Percentiles rank a stretch among this genome's conserved stretches.
These are phyloP conservation scores for Drosophila fulvimacula DNA, from an alignment of 2,888 invertebrate genomes.

Conservation along the genomic window DNA sequence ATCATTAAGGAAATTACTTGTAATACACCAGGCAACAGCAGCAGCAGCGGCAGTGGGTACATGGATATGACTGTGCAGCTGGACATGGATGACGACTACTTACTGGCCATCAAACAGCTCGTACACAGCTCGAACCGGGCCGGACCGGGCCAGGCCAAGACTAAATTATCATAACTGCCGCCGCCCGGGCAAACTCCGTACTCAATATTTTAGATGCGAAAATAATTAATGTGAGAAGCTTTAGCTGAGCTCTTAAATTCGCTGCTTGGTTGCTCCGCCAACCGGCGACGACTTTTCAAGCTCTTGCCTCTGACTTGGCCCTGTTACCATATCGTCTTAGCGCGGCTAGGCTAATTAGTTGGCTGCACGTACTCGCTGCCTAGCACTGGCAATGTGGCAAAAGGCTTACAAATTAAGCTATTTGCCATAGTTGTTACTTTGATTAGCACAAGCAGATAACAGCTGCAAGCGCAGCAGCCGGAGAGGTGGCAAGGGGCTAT, in stretches of 20 bases:
- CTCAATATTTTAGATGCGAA: conserved; percentile 74
- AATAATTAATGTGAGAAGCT: conserved; percentile 79
- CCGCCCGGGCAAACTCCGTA: conserved; percentile 33
- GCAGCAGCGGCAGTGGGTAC: conserved; percentile 60
- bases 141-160: conserved; percentile 3
- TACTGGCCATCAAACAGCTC: conserved; percentile 27
- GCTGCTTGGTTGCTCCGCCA: conserved; percentile 23
- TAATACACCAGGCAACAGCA: conserved; percentile 58
- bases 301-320: conserved; percentile 9
- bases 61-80: conserved; percentile 3
- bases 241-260: conserved; percentile 27
- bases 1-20: conserved; percentile 80
- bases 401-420: conserved; percentile 73
- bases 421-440: conserved; percentile 61
- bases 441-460: conserved; percentile 52
- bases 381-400: conserved; percentile 34
- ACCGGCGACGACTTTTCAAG: conserved; percentile 21
- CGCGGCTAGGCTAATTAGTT: conserved; percentile 65
- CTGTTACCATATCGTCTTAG: conserved; percentile 46
- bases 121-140: conserved; percentile 1
- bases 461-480: not conserved
- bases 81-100: conserved; percentile 6
- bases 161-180: conserved; percentile 72
- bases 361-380: conserved; percentile 57
- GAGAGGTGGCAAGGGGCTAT: not conserved